Percentiles rank a stretch among this genome's conserved stretches.
Conservation (phyloP, 1,140 invertebrate genomes). For the Chironomus striatipennis region DNA sequence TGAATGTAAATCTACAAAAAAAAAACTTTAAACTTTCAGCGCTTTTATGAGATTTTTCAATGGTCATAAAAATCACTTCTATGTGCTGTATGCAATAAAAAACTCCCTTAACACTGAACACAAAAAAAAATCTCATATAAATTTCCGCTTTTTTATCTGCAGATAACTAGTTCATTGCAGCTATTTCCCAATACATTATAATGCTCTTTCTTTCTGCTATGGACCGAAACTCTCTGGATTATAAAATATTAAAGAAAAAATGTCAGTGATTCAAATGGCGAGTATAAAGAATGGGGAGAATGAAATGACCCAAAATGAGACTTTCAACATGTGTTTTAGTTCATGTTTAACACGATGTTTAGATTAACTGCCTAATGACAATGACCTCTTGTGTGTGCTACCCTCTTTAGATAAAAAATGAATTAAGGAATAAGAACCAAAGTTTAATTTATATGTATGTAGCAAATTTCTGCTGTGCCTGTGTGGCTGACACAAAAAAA, state of each 20-base stretch:
- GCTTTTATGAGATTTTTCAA: background rate
- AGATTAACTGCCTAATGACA: constrained; percentile 10
- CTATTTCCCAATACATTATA: background rate
- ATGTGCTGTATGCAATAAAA: background rate
- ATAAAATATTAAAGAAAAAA: background rate
- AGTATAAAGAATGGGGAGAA: background rate
- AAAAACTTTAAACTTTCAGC: background rate
- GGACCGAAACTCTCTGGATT: background rate
- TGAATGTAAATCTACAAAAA: background rate
- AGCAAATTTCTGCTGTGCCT: background rate
- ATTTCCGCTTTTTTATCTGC: too few relatives aligned
- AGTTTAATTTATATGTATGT: too few relatives aligned
- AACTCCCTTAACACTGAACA: too few relatives aligned
- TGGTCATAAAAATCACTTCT: background rate
- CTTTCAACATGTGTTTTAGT: constrained; percentile 14
- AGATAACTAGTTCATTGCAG: background rate
- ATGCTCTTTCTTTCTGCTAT: background rate
- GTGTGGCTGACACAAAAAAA: background rate
- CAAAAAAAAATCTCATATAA: too few relatives aligned
- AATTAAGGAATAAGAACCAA: too few relatives aligned
- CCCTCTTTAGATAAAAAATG: too few relatives aligned
- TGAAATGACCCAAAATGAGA: background rate
- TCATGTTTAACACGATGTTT: constrained; percentile 6
- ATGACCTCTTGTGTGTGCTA: background rate
- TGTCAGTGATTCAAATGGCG: background rate